A percentile compares a stretch with the other conserved stretches of the same genome.
Conservation (phyloP, 2,888 invertebrate species). For the Drosophila greeni region DNA sequence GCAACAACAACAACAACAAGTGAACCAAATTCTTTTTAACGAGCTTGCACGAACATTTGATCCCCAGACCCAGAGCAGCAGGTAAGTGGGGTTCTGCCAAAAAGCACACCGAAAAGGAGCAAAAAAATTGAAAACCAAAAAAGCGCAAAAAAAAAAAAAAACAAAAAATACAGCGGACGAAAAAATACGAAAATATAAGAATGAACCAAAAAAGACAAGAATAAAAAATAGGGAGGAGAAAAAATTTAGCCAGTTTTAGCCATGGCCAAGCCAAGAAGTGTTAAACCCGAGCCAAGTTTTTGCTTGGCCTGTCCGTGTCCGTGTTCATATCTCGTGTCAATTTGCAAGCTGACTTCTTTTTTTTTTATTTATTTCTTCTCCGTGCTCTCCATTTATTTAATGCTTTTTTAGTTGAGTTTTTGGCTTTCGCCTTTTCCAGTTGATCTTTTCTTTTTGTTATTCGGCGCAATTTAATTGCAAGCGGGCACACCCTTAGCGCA, state of each 20-base stretch:
- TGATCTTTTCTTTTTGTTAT: constrained; percentile 33
- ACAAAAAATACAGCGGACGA: neutral
- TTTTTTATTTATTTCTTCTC: constrained; percentile 30
- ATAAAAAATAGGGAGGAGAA: constrained; percentile 8
- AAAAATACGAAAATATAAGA: constrained; percentile 13
- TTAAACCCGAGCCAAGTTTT: constrained; percentile 67
- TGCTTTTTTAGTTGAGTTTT: constrained; percentile 55
- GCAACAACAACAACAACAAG: constrained; percentile 63
- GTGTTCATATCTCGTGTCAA: constrained; percentile 71
- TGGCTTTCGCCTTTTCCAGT: constrained; percentile 39
- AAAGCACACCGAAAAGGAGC: constrained; percentile 29
- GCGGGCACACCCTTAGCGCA: constrained; percentile 63
- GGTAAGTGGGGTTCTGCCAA: constrained; percentile 33
- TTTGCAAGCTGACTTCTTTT: constrained; percentile 64
- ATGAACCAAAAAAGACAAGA: constrained; percentile 22
- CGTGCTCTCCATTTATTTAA: constrained; percentile 60
- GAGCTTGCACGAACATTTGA: constrained; percentile 73
- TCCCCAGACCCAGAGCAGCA: constrained; percentile 47
- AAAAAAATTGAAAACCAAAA: constrained; percentile 19
- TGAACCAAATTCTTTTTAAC: constrained; percentile 75
- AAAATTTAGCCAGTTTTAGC: constrained; percentile 32
- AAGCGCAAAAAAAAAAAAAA: constrained; percentile 11
- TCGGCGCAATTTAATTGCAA: constrained; percentile 61
- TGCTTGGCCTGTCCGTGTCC: constrained; percentile 55
- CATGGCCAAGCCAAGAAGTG: constrained; percentile 64